Percentiles rank a stretch among this genome's conserved stretches.
Evolutionary conservation across 2,888 invertebrate species (phyloP).

Genomic region (Allacma fusca): DNA sequence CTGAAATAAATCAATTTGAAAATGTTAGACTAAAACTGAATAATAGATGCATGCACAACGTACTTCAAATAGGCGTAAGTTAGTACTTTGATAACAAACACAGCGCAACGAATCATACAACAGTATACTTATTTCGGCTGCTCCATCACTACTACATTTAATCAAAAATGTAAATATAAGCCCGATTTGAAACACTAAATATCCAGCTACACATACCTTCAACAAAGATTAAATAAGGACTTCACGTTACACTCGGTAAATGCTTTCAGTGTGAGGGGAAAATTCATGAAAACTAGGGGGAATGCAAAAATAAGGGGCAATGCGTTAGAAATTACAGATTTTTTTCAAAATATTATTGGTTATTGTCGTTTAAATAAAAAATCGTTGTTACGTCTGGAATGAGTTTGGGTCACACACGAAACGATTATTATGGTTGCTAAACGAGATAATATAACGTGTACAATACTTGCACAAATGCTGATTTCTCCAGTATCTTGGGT

Average conservation of each 20-base stretch:
- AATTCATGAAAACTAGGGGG: not conserved
- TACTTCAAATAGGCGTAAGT: no score
- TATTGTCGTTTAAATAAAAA: not conserved
- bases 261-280: not conserved
- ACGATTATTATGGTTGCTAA: no score
- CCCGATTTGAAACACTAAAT: no score
- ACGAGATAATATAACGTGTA: not conserved
- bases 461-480: conserved; percentile 55
- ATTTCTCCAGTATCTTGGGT: conserved; percentile 50
- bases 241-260: not conserved
- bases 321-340: not conserved
- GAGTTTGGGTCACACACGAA: conserved; percentile 1
- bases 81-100: no score
- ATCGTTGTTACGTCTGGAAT: not conserved
- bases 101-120: no score
- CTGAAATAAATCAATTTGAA: conserved; percentile 67
- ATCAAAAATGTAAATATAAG: no score
- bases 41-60: no score
- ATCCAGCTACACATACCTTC: no score
- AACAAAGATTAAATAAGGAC: no score
- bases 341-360: not conserved
- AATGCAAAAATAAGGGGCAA: not conserved
- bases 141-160: no score
- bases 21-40: not conserved
- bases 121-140: no score